Base-by-base conservation (phyloP, 2,797 vertebrate species). In the Hapalemur alaotrensis region DNA sequence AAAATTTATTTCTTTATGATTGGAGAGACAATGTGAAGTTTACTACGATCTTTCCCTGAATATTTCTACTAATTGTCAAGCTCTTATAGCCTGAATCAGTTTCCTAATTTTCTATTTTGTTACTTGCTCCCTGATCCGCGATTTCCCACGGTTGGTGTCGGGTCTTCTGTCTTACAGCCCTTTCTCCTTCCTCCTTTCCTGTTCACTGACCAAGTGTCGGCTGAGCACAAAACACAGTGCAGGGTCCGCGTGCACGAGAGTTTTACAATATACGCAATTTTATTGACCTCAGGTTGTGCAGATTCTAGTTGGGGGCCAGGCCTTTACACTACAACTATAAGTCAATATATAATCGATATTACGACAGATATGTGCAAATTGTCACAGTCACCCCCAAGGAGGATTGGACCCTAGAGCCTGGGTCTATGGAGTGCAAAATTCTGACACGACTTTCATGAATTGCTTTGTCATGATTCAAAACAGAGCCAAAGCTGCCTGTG, bases 381-480 rank as follows among this genome's bases (percentile, higher is more conserved):
- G 17, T 8, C 23, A 0, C 0, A 2, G 50, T 23, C 9, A 1
- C 30, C 20, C 8, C 17, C 79, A 63, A 18, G 54, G 23, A 59
- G 80, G 43, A 30, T 23, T 3, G 20, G 0, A 10, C 4, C 1
- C 1, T 15, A 1, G 5, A 81, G 38, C 11, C 1, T 3, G 32
- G 22, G 38, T 2, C 6, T 3, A 2, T 0, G 8, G 30, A 15
- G 41, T 0, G n/a, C 81, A 3, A 41, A 25, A 14, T 4, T 35
- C 65, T 18, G 1, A 3, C 7, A 5, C 2, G 18, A 6, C 10
- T 18, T 46, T 3, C 0, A 1, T 0, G 3, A 30, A 23, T 4
- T 17, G 35, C 35, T 22, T 12, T 15, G 61, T 30, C 14, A 1
- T 5, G 67, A 59, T 32, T 76, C 59, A 18, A 65, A 7, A 14